Conservation (phyloP, 2,888 invertebrate species). For the Nomada goodeniana region DNA sequence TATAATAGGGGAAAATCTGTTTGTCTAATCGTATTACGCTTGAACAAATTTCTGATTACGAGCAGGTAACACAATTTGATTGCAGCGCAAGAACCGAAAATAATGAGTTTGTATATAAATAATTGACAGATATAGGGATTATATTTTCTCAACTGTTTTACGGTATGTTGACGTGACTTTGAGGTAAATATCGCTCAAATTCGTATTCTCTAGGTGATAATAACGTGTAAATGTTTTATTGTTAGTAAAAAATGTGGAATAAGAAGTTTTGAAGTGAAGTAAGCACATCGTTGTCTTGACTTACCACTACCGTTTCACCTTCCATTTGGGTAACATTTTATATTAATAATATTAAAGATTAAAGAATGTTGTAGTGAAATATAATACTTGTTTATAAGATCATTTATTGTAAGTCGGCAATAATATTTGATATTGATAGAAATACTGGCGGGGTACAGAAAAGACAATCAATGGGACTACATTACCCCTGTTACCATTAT, state of each 20-base stretch:
- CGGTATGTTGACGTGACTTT: neutral
- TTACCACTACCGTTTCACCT: neutral
- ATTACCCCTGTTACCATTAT: too few relatives aligned
- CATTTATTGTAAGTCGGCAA: neutral
- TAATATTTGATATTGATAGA: neutral
- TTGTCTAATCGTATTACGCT: slow-evolving; percentile 1
- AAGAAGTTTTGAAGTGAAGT: neutral
- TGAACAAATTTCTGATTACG: slow-evolving; percentile 22
- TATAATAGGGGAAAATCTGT: slow-evolving; percentile 5
- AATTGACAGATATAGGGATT: neutral
- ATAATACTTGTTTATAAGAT: neutral
- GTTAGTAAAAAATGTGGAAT: neutral
- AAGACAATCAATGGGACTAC: too few relatives aligned
- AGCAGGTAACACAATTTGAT: slow-evolving; percentile 22
- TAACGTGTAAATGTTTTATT: neutral
- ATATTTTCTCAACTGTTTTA: neutral
- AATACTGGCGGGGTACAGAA: too few relatives aligned
- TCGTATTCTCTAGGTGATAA: neutral
- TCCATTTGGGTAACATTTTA: neutral
- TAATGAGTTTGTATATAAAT: slow-evolving; percentile 35
- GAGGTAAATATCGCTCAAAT: slow-evolving; percentile 6
- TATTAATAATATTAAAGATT: neutral
- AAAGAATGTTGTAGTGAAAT: neutral
- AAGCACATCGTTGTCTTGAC: neutral
- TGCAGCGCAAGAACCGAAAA: slow-evolving; percentile 18